A percentile compares a stretch with the other conserved stretches of the same genome.
phyloP scores from a whole-genome alignment of 2,888 invertebrate species.

The Drosophila greeni region DNA sequence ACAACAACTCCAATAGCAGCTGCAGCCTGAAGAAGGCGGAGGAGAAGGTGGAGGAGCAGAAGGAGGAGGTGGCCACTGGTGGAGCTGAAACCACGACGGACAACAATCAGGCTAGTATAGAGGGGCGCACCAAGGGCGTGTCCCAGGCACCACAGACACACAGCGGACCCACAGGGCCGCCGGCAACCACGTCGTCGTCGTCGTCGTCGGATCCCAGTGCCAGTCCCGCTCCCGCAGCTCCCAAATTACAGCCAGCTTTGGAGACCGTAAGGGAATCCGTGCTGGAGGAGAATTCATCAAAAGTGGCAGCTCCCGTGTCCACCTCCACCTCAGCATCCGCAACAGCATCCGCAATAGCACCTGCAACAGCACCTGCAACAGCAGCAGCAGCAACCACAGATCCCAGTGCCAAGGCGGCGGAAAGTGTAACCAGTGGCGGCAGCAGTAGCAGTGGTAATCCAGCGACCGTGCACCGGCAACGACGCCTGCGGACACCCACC shows the following conservation, averaged over 20 bases:
- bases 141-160: conserved; percentile 79
- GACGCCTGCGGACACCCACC: conserved; percentile 89
- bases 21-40: conserved; percentile 44
- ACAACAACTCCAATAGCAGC: conserved; percentile 62
- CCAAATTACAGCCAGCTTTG: conserved; percentile 40
- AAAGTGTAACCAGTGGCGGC: conserved; percentile 61
- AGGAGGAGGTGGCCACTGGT: conserved; percentile 1
- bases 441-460: conserved; percentile 79
- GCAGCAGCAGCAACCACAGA: conserved; percentile 28
- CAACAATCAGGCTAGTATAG: conserved; percentile 75
- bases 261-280: conserved; percentile 54
- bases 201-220: conserved; percentile 3
- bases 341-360: conserved; percentile 16
- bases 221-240: conserved; percentile 1
- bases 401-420: conserved; percentile 43
- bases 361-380: conserved; percentile 13
- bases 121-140: conserved; percentile 79
- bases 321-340: conserved; percentile 27
- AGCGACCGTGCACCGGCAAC: conserved; percentile 83
- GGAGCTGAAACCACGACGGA: conserved; percentile 30
- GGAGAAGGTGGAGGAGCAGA: conserved; percentile 15
- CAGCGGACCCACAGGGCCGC: conserved; percentile 80
- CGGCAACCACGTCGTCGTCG: conserved; percentile 47
- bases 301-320: conserved; percentile 21
- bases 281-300: conserved; percentile 29